A percentile compares a stretch with the other conserved stretches of the same genome.
These are phyloP conservation scores for Ariopsis seemanni DNA, from an alignment of 2,113 vertebrate species.

Conservation along the genomic window DNA sequence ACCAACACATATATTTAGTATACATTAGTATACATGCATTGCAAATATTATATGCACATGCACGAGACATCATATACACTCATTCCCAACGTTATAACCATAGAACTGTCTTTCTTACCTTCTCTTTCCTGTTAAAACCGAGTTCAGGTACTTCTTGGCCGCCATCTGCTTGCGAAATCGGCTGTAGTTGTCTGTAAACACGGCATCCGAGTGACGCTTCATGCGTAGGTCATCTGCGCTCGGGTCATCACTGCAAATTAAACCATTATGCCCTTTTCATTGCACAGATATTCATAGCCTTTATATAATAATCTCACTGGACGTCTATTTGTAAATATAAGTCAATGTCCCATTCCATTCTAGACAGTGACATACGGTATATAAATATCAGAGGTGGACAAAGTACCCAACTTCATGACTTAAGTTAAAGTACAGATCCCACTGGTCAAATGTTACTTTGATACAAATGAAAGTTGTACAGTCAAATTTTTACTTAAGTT, in stretches of 20 bases:
- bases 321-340: not conserved
- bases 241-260: conserved; percentile 60
- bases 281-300: not conserved
- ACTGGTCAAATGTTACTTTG: too few relatives aligned
- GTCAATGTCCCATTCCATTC: not conserved
- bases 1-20: too few relatives aligned
- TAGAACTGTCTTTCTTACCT: conserved; percentile 68
- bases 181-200: conserved; percentile 88
- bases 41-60: not conserved
- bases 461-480: too few relatives aligned
- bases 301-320: not conserved
- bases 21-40: not conserved
- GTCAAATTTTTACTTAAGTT: too few relatives aligned
- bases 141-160: conserved; percentile 84
- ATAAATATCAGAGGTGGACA: too few relatives aligned
- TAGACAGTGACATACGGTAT: not conserved
- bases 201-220: conserved; percentile 84
- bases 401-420: too few relatives aligned
- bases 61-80: not conserved
- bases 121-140: conserved; percentile 80
- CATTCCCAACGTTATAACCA: not conserved
- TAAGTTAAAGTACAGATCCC: too few relatives aligned
- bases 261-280: not conserved
- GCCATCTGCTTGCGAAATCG: conserved; percentile 85
- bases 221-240: conserved; percentile 66